phyloP scores from a whole-genome alignment of 1,140 invertebrate species.

The Cyclina sinensis region DNA sequence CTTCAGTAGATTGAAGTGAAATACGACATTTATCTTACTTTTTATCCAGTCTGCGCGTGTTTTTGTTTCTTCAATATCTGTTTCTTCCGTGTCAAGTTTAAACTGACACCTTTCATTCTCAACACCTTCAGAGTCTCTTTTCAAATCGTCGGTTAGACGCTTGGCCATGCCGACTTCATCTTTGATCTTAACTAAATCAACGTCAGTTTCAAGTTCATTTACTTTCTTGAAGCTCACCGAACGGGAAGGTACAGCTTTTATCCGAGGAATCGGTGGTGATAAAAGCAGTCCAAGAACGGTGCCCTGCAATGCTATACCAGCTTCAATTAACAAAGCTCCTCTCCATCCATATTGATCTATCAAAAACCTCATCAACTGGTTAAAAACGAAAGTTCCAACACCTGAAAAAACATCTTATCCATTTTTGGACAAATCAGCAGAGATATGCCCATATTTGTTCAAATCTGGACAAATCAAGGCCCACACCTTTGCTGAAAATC shows the following conservation, averaged over 20 bases:
- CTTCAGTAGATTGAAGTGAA: neutral
- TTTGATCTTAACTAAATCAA: no score
- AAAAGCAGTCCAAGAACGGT: constrained; percentile 92
- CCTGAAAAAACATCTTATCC: no score
- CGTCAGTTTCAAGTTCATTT: no score
- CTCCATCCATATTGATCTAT: constrained; percentile 91
- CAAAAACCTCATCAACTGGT: constrained; percentile 88
- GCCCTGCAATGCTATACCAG: constrained; percentile 96
- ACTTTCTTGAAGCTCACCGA: no score
- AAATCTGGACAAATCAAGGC: no score
- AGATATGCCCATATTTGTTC: no score
- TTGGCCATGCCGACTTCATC: neutral
- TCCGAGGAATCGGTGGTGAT: neutral
- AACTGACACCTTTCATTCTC: no score
- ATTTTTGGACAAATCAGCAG: no score
- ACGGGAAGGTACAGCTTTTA: neutral
- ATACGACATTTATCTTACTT: neutral
- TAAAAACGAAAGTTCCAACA: constrained; percentile 93
- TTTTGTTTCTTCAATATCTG: neutral
- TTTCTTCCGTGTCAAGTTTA: neutral
- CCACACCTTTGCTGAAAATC: no score
- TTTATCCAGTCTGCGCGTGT: neutral
- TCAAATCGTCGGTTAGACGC: neutral
- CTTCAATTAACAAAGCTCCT: constrained; percentile 88
- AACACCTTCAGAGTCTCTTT: neutral